These are phyloP conservation scores for Pseudoips prasinana DNA, from an alignment of 2,888 invertebrate genomes.

Conservation along the genomic window DNA sequence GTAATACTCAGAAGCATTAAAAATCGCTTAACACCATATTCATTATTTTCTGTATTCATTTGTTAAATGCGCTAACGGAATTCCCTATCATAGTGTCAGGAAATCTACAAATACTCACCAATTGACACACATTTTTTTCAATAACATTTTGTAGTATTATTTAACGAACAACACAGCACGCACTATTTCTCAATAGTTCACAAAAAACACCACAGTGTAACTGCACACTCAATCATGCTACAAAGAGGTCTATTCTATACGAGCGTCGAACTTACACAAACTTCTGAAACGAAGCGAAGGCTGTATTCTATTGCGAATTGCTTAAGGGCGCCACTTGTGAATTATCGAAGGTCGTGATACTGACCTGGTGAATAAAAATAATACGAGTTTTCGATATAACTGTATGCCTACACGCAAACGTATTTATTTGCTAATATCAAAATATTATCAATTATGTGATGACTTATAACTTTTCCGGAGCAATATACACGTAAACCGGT, in stretches of 20 bases:
- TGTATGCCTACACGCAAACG: too few species aligned
- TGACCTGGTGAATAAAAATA: conserved; percentile 6
- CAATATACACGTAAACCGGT: too few species aligned
- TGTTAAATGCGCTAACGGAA: too few species aligned
- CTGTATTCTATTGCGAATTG: conserved; percentile 47
- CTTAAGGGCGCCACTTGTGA: conserved; percentile 30
- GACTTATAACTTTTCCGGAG: too few species aligned
- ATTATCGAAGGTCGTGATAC: conserved; percentile 33
- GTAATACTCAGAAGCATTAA: too few species aligned
- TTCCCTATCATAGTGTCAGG: too few species aligned
- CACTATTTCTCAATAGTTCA: conserved; percentile 21
- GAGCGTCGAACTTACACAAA: conserved; percentile 51
- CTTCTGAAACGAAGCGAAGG: conserved; percentile 46
- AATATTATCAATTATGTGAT: too few species aligned
- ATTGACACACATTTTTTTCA: conserved; percentile 14
- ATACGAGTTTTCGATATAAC: too few species aligned
- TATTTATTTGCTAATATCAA: too few species aligned
- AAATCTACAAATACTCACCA: conserved; percentile 29
- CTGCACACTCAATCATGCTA: conserved; percentile 11
- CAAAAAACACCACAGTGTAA: conserved; percentile 7
- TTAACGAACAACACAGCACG: conserved; percentile 22
- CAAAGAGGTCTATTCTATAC: conserved; percentile 42
- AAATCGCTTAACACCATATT: too few species aligned
- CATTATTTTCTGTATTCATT: too few species aligned
- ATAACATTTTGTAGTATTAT: conserved; percentile 26